A percentile compares a stretch with the other conserved stretches of the same genome.
Evolutionary conservation across 2,888 invertebrate genomes (phyloP).

Genomic region (Dryocosmus kuriphilus): DNA sequence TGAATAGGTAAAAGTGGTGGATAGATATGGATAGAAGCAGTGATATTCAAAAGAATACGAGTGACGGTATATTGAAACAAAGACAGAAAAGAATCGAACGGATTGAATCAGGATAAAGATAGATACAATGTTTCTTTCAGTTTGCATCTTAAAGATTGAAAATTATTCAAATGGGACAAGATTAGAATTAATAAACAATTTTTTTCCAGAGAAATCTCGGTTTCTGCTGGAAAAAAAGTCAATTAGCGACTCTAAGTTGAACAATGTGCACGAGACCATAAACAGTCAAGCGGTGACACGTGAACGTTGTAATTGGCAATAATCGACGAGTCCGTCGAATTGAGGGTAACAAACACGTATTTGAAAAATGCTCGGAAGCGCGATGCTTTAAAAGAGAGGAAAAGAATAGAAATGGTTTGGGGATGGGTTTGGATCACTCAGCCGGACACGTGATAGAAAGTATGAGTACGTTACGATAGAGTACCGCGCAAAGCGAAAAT

Average conservation of each 20-base stretch:
- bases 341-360: constrained; percentile 24
- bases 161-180: no score
- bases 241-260: neutral
- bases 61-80: no score
- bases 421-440: constrained; percentile 41
- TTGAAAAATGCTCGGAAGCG: constrained; percentile 49
- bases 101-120: no score
- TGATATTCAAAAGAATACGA: no score
- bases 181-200: neutral
- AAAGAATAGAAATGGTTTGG: constrained; percentile 36
- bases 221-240: neutral
- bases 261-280: neutral
- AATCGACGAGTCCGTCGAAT: constrained; percentile 32
- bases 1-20: no score
- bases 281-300: no score
- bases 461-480: constrained; percentile 68
- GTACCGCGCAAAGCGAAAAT: constrained; percentile 63
- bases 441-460: constrained; percentile 63
- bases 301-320: constrained; percentile 28
- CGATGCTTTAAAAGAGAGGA: constrained; percentile 44
- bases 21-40: no score
- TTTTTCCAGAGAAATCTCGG: neutral
- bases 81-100: no score
- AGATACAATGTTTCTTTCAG: no score
- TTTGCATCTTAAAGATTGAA: no score